A percentile compares a stretch with the other conserved stretches of the same genome.
Evolutionary conservation across 1,140 invertebrate species (phyloP).

Genomic region (Magallana ariakensis): DNA sequence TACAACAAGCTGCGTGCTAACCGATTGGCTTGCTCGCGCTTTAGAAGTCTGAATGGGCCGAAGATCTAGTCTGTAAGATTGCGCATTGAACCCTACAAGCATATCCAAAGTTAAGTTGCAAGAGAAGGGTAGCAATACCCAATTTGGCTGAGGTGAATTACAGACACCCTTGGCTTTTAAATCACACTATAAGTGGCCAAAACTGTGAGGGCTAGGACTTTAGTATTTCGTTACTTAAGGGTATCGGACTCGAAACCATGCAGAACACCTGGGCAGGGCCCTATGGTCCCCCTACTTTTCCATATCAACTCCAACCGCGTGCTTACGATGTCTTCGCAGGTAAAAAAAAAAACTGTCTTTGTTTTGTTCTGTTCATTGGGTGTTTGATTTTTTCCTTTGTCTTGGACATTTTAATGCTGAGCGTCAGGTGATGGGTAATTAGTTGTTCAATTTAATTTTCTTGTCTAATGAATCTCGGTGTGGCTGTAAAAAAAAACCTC

Average conservation of each 20-base stretch:
- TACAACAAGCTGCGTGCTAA: conserved; percentile 14
- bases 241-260: conserved; percentile 53
- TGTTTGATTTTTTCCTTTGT: conserved; percentile 29
- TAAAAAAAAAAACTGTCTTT: conserved; percentile 41
- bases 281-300: conserved; percentile 56
- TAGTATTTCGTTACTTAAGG: background rate
- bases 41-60: conserved; percentile 43
- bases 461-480: conserved; percentile 31
- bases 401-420: conserved; percentile 6
- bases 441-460: conserved; percentile 34
- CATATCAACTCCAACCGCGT: conserved; percentile 55
- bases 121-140: conserved; percentile 51
- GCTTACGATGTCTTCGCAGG: conserved; percentile 60
- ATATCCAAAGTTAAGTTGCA: conserved; percentile 56
- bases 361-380: conserved; percentile 1
- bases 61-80: conserved; percentile 52
- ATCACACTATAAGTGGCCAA: conserved; percentile 45
- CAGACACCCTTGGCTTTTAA: conserved; percentile 52
- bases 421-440: conserved; percentile 35
- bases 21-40: conserved; percentile 52
- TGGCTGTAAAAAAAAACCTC: background rate
- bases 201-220: conserved; percentile 10
- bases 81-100: conserved; percentile 56
- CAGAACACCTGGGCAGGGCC: conserved; percentile 60
- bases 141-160: conserved; percentile 42